Evolutionary conservation across 2,888 invertebrate genomes (phyloP).

Genomic region (Myopa testacea): DNA sequence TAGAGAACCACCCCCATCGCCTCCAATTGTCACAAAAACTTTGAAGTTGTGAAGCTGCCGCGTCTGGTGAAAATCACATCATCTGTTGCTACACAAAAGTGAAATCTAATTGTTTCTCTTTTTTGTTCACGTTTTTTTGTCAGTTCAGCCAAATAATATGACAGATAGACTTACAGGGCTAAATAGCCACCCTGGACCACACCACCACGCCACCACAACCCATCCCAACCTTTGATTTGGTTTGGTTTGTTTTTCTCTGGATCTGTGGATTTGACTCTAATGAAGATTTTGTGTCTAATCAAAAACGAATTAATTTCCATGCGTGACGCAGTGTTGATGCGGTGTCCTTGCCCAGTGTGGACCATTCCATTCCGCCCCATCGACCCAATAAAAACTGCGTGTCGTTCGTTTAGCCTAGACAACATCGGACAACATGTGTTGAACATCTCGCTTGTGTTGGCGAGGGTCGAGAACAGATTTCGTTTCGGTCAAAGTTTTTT

Average conservation of each 20-base stretch:
- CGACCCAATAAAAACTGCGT: background rate
- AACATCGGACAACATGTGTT: too few species aligned
- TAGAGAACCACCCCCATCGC: too few species aligned
- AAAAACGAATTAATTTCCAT: conserved; percentile 34
- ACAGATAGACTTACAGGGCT: background rate
- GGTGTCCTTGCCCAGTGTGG: too few species aligned
- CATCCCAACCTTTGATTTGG: too few species aligned
- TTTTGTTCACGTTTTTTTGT: background rate
- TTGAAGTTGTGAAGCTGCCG: background rate
- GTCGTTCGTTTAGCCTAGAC: background rate
- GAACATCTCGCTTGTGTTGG: too few species aligned
- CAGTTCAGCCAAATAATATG: conserved; percentile 4
- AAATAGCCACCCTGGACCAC: too few species aligned
- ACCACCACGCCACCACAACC: too few species aligned
- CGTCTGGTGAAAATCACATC: conserved; percentile 18
- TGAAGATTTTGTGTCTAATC: conserved; percentile 31
- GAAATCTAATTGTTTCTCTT: conserved; percentile 17
- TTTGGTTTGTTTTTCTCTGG: too few species aligned
- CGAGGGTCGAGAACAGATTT: too few species aligned
- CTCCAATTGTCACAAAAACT: background rate
- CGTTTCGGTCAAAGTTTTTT: too few species aligned
- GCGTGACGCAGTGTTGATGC: conserved; percentile 5
- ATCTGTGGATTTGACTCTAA: background rate
- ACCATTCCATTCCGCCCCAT: too few species aligned
- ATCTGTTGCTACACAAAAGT: conserved; percentile 28